phyloP scores from a whole-genome alignment of 2,113 vertebrate species.

The Motacilla tschutschensis region DNA sequence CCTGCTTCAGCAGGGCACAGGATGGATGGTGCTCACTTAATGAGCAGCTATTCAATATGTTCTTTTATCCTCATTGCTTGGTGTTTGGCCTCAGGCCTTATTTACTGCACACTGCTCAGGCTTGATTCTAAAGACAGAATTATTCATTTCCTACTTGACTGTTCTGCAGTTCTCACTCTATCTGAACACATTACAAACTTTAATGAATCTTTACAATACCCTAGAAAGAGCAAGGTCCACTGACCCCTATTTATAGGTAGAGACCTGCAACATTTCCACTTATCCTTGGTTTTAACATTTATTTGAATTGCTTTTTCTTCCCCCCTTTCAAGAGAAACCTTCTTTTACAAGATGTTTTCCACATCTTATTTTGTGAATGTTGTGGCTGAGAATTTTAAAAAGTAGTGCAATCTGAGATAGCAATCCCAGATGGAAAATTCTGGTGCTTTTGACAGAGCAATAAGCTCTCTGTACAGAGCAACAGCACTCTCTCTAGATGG shows the following conservation, averaged over 20 bases:
- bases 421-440: background rate
- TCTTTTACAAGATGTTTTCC: background rate
- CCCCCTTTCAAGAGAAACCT: background rate
- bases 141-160: conserved; percentile 46
- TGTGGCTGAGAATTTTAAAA: background rate
- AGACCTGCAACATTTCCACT: background rate
- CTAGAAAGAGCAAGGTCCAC: background rate
- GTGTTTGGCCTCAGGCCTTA: conserved; percentile 60
- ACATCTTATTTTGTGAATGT: background rate
- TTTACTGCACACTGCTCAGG: conserved; percentile 48
- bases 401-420: background rate
- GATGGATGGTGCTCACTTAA: conserved; percentile 56
- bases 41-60: conserved; percentile 62
- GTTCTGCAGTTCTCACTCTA: background rate
- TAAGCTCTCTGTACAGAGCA: background rate
- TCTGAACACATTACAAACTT: background rate
- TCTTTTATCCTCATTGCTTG: conserved; percentile 60
- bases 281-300: background rate
- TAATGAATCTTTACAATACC: conserved; percentile 20
- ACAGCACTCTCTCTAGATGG: background rate
- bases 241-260: background rate
- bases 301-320: background rate
- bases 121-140: conserved; percentile 54
- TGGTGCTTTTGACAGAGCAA: background rate
- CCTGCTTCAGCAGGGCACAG: conserved; percentile 56